Evolutionary conservation across 2,888 invertebrate species (phyloP), one percentile per base, ranked within the genome.

Genomic region (Dynastes hyllus): DNA sequence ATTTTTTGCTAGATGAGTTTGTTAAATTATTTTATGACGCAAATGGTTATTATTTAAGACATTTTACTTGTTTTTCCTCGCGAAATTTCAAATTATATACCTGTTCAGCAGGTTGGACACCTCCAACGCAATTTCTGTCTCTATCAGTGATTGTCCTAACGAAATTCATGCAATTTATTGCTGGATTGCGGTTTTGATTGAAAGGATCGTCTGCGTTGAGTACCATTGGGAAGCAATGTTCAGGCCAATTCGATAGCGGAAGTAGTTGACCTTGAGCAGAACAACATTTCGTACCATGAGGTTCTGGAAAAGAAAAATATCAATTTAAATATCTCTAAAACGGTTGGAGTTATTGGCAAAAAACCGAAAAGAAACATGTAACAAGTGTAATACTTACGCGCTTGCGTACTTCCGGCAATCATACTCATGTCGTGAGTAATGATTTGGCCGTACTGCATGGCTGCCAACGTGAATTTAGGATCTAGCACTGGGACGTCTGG

Each of bases 391-490:
- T 22, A 92, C 94, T 92, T 90, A 96, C 95, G 94, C 32, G 94
- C 92, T 89, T 95, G 95, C 2, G 94, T 92, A 71, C 92, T 91
- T 73, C 94, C 94, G 75, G 93, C 93, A 45, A 94, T 92, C 85
- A 95, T 90, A 27, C 94, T 94, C 93, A 95, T 94, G 85, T 95
- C 95, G 87, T 95, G 95, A 6, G 95, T 94, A 51, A 95, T 90
- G 82, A 95, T 93, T 88, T 95, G 95, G 0, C 95, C 95, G 91
- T 93, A 95, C 84, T 95, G 95, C 92, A 95, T 95, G 66, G 95
- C 92, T 70, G 93, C 92, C 16, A 96, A 89, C 22, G 94, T 95
- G 90, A 92, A 96, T 80, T 92, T 88, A 0, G 93, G 94, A 88
- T 96, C 96, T 4, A 93, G 90, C 3, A 94, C 87, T 81, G 93